Percentiles rank a stretch among this genome's conserved stretches.
Evolutionary conservation across 2,113 vertebrate species (phyloP).

Genomic region (Austrofundulus limnaeus): DNA sequence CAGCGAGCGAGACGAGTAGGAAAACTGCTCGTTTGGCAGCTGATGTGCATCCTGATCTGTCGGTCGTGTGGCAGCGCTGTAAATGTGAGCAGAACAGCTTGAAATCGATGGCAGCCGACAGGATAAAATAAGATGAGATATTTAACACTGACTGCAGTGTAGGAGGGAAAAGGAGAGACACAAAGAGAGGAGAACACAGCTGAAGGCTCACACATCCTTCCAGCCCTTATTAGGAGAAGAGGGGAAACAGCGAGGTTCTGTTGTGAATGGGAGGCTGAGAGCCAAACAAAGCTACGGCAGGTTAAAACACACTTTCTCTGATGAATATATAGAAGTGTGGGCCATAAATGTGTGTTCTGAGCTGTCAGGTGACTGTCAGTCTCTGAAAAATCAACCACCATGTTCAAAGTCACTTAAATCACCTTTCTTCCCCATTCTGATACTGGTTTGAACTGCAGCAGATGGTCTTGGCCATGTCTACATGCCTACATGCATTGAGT

Average conservation of each 20-base stretch:
- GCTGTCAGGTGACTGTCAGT: background rate
- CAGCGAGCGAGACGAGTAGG: slow-evolving; percentile 23
- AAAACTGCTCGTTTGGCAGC: slow-evolving; percentile 42
- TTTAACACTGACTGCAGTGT: slow-evolving; percentile 53
- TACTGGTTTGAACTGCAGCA: no score
- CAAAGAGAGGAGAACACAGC: slow-evolving; percentile 32
- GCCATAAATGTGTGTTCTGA: no score
- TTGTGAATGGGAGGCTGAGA: slow-evolving; percentile 40
- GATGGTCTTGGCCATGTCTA: no score
- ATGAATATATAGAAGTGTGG: no score
- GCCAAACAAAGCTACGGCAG: slow-evolving; percentile 22
- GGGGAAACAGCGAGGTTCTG: slow-evolving; percentile 34
- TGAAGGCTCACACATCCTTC: slow-evolving; percentile 41
- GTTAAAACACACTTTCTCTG: background rate
- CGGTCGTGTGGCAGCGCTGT: slow-evolving; percentile 37
- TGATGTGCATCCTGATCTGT: slow-evolving; percentile 35
- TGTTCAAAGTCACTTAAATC: no score
- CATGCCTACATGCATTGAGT: no score
- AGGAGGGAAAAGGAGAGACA: slow-evolving; percentile 36
- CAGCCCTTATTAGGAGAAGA: slow-evolving; percentile 60
- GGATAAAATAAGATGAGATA: slow-evolving; percentile 58
- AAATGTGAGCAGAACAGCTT: slow-evolving; percentile 65
- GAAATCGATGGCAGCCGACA: slow-evolving; percentile 60
- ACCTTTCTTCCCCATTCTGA: no score
- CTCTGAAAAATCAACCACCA: background rate